These are phyloP conservation scores for Corynorhinus townsendii DNA, from an alignment of 2,113 vertebrate species.

Conservation along the genomic window DNA sequence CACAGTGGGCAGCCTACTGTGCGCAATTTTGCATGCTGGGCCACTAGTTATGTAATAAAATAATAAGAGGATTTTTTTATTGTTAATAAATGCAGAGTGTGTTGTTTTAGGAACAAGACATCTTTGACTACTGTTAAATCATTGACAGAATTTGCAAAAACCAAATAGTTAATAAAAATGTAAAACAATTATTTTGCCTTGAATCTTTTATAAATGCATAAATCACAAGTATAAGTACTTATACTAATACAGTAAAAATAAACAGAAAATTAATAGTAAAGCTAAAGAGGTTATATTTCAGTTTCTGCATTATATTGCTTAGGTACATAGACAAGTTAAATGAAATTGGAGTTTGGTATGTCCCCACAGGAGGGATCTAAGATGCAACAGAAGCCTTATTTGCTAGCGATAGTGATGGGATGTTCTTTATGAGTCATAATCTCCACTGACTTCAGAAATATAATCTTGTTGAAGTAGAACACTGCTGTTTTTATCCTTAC, in stretches of 20 bases:
- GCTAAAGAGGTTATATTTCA: not conserved
- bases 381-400: not conserved
- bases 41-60: not conserved
- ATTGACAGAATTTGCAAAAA: not conserved
- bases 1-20: too few relatives aligned
- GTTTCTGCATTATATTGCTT: not conserved
- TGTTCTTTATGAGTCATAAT: not conserved
- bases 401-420: not conserved
- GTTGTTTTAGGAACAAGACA: not conserved
- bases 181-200: not conserved
- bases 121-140: not conserved
- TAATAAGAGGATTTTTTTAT: not conserved
- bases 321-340: not conserved
- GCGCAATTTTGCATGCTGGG: too few relatives aligned
- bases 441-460: constrained; percentile 19
- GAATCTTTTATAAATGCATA: not conserved
- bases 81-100: not conserved
- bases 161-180: not conserved
- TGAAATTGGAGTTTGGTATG: not conserved
- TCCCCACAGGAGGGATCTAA: not conserved
- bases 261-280: not conserved
- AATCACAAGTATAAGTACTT: not conserved
- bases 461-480: constrained; percentile 32
- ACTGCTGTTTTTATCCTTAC: constrained; percentile 27
- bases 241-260: not conserved